Evolutionary conservation across 1,140 invertebrate genomes (phyloP), one percentile per base, ranked within the genome.

Genomic region (Pseudomyrmex flavicornis): DNA sequence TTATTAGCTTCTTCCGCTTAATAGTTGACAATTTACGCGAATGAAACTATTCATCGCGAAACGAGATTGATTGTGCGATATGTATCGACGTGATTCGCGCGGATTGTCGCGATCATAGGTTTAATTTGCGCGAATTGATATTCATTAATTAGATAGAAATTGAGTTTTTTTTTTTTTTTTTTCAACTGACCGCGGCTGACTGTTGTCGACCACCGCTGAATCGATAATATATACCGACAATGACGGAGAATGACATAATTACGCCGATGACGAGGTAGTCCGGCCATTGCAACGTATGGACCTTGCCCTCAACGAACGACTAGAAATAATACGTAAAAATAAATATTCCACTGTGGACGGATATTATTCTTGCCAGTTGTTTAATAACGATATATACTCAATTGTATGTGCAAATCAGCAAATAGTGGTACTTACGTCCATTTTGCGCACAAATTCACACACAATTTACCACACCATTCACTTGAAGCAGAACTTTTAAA

Each of bases 191-290:
- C 95, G 97, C 95, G 20, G 96, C 96, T 1, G 97, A 98, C 93
- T 96, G 97, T 93, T 99, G 98, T 91, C 96, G 97, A 2, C 97
- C 97, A 44, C 98, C 98, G 50, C 96, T 97, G 88, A 98, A 97
- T 65, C 97, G 95, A 92, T 97, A 98, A 91, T 97, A 98, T 22
- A 98, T 83, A 1, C 97, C 98, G 83, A 98, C 98, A 0, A 91
- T 91, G 1, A 97, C 82, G 5, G 93, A 94, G 76, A 92, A 90
- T 48, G 76, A 76, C 48, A 94, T 83, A 26, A 93, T 91, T 61
- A 89, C 73, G 20, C 83, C 89, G 72, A 94, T 88, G 8, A 93
- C 89, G 9, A 92, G 20, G 74, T 93, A 94, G 84, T 94, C 93
- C 63, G 82, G 61, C 92, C 89, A 92, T 90, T 88, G 85, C 61